Conservation (phyloP, 1,140 invertebrate genomes). For the Limonius californicus region DNA sequence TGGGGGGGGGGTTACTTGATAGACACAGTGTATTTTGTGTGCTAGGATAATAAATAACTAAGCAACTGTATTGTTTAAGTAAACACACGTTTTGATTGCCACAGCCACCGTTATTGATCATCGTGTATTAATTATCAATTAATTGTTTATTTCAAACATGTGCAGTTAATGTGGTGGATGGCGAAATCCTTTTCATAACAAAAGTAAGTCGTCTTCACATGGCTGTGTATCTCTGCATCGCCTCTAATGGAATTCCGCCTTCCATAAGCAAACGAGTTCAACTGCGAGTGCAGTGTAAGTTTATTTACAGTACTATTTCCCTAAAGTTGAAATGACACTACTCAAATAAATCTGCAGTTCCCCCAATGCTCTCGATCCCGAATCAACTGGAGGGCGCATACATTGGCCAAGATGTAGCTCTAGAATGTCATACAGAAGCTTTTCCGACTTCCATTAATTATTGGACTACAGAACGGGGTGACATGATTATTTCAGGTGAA, state of each 20-base stretch:
- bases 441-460: slow-evolving; percentile 86
- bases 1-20: too few species aligned
- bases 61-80: too few species aligned
- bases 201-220: slow-evolving; percentile 88
- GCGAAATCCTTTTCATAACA: slow-evolving; percentile 76
- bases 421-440: slow-evolving; percentile 85
- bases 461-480: slow-evolving; percentile 79
- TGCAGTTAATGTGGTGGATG: slow-evolving; percentile 79
- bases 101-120: too few species aligned
- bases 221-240: slow-evolving; percentile 86
- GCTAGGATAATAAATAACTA: too few species aligned
- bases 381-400: slow-evolving; percentile 82
- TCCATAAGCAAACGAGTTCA: slow-evolving; percentile 79
- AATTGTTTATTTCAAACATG: slow-evolving; percentile 38
- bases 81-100: too few species aligned
- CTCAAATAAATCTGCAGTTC: slow-evolving; percentile 56
- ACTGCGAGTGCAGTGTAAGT: slow-evolving; percentile 87
- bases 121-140: neutral
- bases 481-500: slow-evolving; percentile 86
- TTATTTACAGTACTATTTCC: slow-evolving; percentile 21
- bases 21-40: too few species aligned
- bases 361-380: slow-evolving; percentile 82
- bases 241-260: slow-evolving; percentile 82
- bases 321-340: neutral
- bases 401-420: slow-evolving; percentile 72